Evolutionary conservation across 1,140 invertebrate genomes (phyloP).

Genomic region (Thaumetopoea pityocampa): DNA sequence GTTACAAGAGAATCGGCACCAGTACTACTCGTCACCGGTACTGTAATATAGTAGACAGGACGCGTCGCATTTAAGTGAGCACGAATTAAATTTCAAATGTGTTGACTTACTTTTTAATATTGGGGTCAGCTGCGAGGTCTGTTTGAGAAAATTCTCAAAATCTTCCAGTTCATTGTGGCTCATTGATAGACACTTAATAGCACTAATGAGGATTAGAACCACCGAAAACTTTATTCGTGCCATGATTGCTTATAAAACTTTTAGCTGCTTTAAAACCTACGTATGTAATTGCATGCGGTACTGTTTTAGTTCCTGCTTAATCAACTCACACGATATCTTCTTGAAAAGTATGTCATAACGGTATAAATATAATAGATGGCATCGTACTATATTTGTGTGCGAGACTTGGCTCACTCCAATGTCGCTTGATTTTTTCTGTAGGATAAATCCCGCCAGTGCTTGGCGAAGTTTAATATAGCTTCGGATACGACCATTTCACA

Average conservation of each 20-base stretch:
- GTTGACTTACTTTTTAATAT: conserved; percentile 58
- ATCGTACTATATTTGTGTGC: not conserved
- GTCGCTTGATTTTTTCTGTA: conserved; percentile 42
- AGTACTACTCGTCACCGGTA: too few species aligned
- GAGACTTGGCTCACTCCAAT: conserved; percentile 1
- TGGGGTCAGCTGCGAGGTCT: conserved; percentile 57
- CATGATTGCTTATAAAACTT: conserved; percentile 18
- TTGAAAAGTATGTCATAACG: conserved; percentile 44
- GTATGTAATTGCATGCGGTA: conserved; percentile 10
- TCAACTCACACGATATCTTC: conserved; percentile 20
- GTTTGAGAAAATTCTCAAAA: conserved; percentile 53
- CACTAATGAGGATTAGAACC: conserved; percentile 40
- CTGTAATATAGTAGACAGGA: too few species aligned
- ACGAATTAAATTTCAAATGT: conserved; percentile 6
- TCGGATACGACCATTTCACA: conserved; percentile 73
- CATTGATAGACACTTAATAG: conserved; percentile 48
- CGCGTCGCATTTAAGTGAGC: too few species aligned
- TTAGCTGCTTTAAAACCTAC: not conserved
- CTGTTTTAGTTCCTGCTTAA: conserved; percentile 7
- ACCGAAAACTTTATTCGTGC: conserved; percentile 34
- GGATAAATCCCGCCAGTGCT: conserved; percentile 63
- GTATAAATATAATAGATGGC: conserved; percentile 14
- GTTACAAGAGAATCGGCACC: too few species aligned
- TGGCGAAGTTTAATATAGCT: conserved; percentile 67
- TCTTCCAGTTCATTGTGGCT: conserved; percentile 57